phyloP scores from a whole-genome alignment of 2,797 vertebrate genomes.

The Mareca strepera region DNA sequence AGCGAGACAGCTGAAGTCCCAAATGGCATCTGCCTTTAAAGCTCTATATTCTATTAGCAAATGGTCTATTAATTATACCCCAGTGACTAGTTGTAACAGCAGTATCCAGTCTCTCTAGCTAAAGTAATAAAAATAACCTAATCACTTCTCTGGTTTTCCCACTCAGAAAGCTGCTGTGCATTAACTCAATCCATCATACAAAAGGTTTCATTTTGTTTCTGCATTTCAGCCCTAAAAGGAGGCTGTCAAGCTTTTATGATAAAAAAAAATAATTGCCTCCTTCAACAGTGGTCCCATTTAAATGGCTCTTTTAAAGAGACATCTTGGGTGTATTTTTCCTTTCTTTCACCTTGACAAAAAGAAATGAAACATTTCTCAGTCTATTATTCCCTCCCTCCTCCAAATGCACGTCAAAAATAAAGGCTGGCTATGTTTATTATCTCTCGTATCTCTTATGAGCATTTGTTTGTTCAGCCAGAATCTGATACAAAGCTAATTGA shows the following conservation, averaged over 20 bases:
- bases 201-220: slow-evolving; percentile 51
- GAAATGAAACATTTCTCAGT: slow-evolving; percentile 21
- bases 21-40: neutral
- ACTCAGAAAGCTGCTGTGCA: slow-evolving; percentile 40
- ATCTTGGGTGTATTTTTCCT: slow-evolving; percentile 39
- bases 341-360: slow-evolving; percentile 46
- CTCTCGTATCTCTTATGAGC: neutral
- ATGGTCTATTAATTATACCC: slow-evolving; percentile 16
- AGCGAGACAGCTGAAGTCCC: neutral
- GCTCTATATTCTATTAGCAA: slow-evolving; percentile 8
- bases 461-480: neutral
- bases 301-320: slow-evolving; percentile 40
- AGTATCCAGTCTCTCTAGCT: slow-evolving; percentile 12
- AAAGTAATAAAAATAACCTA: slow-evolving; percentile 57
- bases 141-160: slow-evolving; percentile 11
- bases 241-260: slow-evolving; percentile 54
- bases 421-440: neutral
- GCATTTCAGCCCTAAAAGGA: slow-evolving; percentile 47
- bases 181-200: slow-evolving; percentile 46
- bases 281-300: slow-evolving; percentile 24
- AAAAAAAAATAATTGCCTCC: slow-evolving; percentile 54
- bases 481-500: neutral
- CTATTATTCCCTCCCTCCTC: neutral
- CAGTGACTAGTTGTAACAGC: slow-evolving; percentile 16
- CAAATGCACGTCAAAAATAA: neutral